phyloP scores from a whole-genome alignment of 2,797 vertebrate genomes.

The Pangasius krempfi region DNA sequence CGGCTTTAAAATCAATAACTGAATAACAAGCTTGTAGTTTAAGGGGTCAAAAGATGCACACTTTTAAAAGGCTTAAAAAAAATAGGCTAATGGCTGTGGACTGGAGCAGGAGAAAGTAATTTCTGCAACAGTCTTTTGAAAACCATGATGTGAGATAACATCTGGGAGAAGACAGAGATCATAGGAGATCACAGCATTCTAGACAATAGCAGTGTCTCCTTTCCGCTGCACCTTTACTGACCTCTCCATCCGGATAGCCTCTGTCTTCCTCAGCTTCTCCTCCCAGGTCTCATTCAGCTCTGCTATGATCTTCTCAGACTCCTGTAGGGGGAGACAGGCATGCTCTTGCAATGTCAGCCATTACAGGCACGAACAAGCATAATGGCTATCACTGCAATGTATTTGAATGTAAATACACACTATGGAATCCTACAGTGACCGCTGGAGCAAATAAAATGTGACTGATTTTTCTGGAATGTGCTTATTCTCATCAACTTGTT shows the following conservation, averaged over 20 bases:
- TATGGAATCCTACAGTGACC: background rate
- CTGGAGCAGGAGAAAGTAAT: background rate
- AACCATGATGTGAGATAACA: background rate
- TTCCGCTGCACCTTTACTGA: constrained; percentile 62
- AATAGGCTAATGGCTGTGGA: background rate
- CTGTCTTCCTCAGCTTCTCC: constrained; percentile 96
- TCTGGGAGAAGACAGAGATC: background rate
- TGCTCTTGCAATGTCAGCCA: background rate
- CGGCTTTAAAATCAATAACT: background rate
- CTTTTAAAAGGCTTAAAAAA: background rate
- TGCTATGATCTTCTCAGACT: constrained; percentile 99
- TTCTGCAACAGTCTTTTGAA: background rate
- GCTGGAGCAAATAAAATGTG: no score
- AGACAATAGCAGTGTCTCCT: background rate
- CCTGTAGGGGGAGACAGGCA: constrained; percentile 71
- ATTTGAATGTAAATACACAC: background rate
- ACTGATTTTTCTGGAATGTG: background rate
- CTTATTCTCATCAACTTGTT: background rate
- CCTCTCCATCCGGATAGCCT: constrained; percentile 99
- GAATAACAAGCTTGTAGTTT: background rate
- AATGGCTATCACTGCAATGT: background rate
- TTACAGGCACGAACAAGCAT: background rate
- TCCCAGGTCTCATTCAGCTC: constrained; percentile 99
- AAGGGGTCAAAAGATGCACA: background rate
- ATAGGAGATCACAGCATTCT: background rate